Conservation (phyloP, 2,113 vertebrate species). For the Takifugu bimaculatus region DNA sequence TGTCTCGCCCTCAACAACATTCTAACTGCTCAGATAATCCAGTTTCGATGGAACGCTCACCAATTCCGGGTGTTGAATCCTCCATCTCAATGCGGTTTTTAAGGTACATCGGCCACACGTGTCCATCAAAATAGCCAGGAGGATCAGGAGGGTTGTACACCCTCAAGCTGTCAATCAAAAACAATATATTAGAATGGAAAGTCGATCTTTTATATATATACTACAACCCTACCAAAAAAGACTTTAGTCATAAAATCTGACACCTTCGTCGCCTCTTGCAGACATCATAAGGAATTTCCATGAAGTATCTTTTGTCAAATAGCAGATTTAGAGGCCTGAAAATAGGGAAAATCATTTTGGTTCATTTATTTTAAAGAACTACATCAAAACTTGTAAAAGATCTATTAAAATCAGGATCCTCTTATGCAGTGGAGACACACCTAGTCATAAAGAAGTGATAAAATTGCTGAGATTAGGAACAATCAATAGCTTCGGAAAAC, state of each 20-base stretch:
- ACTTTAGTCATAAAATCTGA: background rate
- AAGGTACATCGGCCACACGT: slow-evolving; percentile 95
- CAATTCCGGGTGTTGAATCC: slow-evolving; percentile 62
- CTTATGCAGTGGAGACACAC: background rate
- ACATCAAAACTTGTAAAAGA: background rate
- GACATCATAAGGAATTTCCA: slow-evolving; percentile 87
- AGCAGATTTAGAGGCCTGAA: slow-evolving; percentile 81
- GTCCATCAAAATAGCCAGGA: slow-evolving; percentile 87
- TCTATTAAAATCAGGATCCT: background rate
- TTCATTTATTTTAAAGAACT: background rate
- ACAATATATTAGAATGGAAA: background rate
- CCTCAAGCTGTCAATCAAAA: slow-evolving; percentile 74
- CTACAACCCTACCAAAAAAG: background rate
- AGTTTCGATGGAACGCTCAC: slow-evolving; percentile 57
- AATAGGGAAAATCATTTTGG: slow-evolving; percentile 10
- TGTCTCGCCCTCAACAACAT: background rate
- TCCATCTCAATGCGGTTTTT: slow-evolving; percentile 83
- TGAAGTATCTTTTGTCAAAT: slow-evolving; percentile 85
- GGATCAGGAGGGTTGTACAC: slow-evolving; percentile 86
- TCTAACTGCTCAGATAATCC: background rate
- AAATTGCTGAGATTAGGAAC: too few species aligned
- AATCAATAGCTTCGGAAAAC: slow-evolving; percentile 50
- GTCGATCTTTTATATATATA: background rate
- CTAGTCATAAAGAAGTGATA: too few species aligned
- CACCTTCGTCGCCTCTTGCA: slow-evolving; percentile 86